phyloP scores from a whole-genome alignment of 2,797 vertebrate genomes.

The Serranus cabrilla region DNA sequence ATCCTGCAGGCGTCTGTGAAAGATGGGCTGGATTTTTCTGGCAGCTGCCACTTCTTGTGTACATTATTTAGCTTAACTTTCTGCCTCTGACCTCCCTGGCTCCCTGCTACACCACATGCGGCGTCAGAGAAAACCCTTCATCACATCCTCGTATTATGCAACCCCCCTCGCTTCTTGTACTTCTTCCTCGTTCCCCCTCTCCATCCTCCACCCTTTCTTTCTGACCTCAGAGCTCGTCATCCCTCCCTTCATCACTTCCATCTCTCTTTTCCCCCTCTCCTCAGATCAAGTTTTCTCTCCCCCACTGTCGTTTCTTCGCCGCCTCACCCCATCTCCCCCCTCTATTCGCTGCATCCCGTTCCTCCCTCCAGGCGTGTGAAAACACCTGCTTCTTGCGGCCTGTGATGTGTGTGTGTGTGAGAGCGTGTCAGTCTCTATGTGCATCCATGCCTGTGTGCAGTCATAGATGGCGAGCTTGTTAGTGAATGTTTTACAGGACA shows the following conservation, averaged over 20 bases:
- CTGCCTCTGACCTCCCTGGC: conserved; percentile 70
- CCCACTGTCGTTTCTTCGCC: conserved; percentile 20
- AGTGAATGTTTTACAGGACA: conserved; percentile 22
- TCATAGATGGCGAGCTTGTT: conserved; percentile 27
- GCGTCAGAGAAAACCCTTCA: conserved; percentile 68
- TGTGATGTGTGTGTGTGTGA: conserved; percentile 10
- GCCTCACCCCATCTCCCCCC: conserved; percentile 24
- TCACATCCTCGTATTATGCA: conserved; percentile 72
- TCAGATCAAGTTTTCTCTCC: conserved; percentile 27
- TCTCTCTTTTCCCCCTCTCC: conserved; percentile 40
- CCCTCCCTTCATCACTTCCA: conserved; percentile 36
- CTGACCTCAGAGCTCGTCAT: conserved; percentile 50
- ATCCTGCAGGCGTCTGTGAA: conserved; percentile 73
- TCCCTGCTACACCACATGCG: conserved; percentile 66
- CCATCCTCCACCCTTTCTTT: conserved; percentile 23
- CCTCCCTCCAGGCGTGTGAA: conserved; percentile 58
- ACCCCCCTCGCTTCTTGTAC: conserved; percentile 50
- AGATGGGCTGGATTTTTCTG: conserved; percentile 74
- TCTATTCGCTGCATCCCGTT: conserved; percentile 13
- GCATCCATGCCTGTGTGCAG: conserved; percentile 16
- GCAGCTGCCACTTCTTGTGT: conserved; percentile 83
- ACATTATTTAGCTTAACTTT: conserved; percentile 78
- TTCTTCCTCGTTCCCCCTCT: conserved; percentile 35
- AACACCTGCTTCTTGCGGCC: conserved; percentile 67
- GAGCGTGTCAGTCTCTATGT: conserved; percentile 13